These are phyloP conservation scores for Lepidostoma basale DNA, from an alignment of 1,140 invertebrate genomes.

Conservation along the genomic window DNA sequence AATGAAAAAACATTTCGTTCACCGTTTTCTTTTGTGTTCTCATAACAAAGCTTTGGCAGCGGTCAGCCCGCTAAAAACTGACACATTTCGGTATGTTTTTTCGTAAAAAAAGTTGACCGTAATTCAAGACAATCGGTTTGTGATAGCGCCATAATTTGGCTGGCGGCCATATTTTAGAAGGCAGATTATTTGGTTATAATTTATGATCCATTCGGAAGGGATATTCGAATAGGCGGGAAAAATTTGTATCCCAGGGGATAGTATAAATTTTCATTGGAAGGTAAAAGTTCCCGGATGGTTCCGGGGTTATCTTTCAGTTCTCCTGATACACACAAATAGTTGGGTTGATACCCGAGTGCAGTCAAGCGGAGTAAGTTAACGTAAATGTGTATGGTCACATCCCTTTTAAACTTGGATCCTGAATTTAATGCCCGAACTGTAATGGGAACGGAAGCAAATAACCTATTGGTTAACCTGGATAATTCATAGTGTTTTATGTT, in stretches of 20 bases:
- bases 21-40: no score
- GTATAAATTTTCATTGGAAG: constrained; percentile 12
- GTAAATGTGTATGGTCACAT: no score
- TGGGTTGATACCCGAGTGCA: no score
- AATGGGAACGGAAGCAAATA: no score
- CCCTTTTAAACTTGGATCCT: no score
- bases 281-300: background rate
- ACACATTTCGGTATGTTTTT: constrained; percentile 18
- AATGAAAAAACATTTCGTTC: no score
- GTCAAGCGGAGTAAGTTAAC: no score
- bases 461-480: no score
- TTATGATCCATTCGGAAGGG: constrained; percentile 27
- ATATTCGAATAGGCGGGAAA: constrained; percentile 4
- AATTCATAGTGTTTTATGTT: no score
- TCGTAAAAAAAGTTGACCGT: constrained; percentile 9
- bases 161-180: constrained; percentile 38
- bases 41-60: no score
- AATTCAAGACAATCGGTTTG: constrained; percentile 40
- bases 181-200: constrained; percentile 42
- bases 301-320: background rate
- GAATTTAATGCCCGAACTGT: no score
- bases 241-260: constrained; percentile 11
- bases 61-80: background rate
- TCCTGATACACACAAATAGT: no score
- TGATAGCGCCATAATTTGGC: constrained; percentile 44